Evolutionary conservation across 2,888 invertebrate genomes (phyloP).

Genomic region (Sinodicranocentrus sp.): DNA sequence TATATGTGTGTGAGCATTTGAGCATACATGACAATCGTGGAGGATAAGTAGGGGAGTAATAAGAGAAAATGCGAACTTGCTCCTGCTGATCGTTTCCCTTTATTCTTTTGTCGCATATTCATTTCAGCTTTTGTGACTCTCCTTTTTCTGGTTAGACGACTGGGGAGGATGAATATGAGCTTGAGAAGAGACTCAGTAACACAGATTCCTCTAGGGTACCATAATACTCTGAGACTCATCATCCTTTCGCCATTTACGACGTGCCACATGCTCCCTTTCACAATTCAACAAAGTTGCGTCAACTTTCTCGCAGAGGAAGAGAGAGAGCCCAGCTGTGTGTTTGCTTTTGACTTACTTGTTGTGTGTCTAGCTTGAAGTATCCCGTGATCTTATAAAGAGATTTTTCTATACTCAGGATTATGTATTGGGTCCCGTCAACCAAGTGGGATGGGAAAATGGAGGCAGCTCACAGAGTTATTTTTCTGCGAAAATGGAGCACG

Average conservation of each 20-base stretch:
- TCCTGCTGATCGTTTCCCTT: not conserved
- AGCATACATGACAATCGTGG: not conserved
- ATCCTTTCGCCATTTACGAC: slow-evolving; percentile 66
- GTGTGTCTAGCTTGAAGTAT: slow-evolving; percentile 3
- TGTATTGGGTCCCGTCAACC: not conserved
- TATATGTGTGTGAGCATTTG: not conserved
- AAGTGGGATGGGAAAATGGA: too few relatives aligned
- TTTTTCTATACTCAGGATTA: not conserved
- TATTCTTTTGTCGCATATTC: slow-evolving; percentile 14
- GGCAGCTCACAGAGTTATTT: not conserved
- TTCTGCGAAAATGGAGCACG: slow-evolving; percentile 3
- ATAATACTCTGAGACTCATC: slow-evolving; percentile 63
- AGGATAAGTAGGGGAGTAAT: not conserved
- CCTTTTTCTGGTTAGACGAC: slow-evolving; percentile 27
- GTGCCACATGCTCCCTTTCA: slow-evolving; percentile 66
- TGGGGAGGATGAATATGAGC: slow-evolving; percentile 29
- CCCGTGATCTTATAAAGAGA: not conserved
- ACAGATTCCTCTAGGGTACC: slow-evolving; percentile 64
- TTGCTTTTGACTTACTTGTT: slow-evolving; percentile 8
- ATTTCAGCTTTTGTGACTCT: not conserved
- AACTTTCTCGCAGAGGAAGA: slow-evolving; percentile 27
- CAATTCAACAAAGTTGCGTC: slow-evolving; percentile 58
- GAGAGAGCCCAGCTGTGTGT: slow-evolving; percentile 16
- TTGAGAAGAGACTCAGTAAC: slow-evolving; percentile 32
- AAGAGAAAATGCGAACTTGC: not conserved